Percentiles rank a stretch among this genome's conserved stretches.
phyloP scores from a whole-genome alignment of 1,140 invertebrate species.

The Drosophila carrolli region DNA sequence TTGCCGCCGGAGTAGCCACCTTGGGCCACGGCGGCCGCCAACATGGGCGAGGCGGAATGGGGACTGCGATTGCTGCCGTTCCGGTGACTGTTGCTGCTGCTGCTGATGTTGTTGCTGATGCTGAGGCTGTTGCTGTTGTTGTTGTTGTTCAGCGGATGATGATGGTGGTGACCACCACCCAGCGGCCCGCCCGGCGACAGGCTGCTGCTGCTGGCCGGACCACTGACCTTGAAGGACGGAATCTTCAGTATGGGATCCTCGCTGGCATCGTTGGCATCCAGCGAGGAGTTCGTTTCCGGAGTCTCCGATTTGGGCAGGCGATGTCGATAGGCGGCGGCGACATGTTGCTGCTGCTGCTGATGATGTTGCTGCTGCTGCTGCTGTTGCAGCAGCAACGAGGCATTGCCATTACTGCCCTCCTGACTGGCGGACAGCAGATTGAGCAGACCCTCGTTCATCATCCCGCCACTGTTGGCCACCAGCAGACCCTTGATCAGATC shows the following conservation, averaged over 20 bases:
- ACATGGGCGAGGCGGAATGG: conserved; percentile 71
- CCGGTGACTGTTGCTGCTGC: conserved; percentile 37
- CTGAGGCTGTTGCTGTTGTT: conserved; percentile 68
- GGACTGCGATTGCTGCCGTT: conserved; percentile 72
- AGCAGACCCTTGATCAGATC: conserved; percentile 87
- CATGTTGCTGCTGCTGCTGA: conserved; percentile 67
- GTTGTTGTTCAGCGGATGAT: conserved; percentile 39
- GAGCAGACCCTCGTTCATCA: conserved; percentile 86
- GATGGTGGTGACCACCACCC: conserved; percentile 17
- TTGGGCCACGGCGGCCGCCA: conserved; percentile 74
- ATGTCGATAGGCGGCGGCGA: conserved; percentile 65
- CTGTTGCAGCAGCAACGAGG: conserved; percentile 50
- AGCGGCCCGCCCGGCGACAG: conserved; percentile 82
- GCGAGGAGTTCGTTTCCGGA: conserved; percentile 79
- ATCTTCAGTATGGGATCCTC: conserved; percentile 93
- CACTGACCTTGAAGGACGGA: conserved; percentile 94
- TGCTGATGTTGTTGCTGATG: conserved; percentile 28
- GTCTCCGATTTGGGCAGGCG: conserved; percentile 83
- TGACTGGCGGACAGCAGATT: conserved; percentile 60
- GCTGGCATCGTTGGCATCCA: conserved; percentile 85
- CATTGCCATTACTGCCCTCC: conserved; percentile 55
- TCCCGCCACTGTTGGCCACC: conserved; percentile 68
- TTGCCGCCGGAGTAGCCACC: conserved; percentile 15
- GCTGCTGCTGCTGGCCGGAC: conserved; percentile 83
- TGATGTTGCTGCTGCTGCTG: conserved; percentile 62